A percentile compares a stretch with the other conserved stretches of the same genome.
Conservation (phyloP, 2,888 invertebrate genomes). For the Chalcis sispes region DNA sequence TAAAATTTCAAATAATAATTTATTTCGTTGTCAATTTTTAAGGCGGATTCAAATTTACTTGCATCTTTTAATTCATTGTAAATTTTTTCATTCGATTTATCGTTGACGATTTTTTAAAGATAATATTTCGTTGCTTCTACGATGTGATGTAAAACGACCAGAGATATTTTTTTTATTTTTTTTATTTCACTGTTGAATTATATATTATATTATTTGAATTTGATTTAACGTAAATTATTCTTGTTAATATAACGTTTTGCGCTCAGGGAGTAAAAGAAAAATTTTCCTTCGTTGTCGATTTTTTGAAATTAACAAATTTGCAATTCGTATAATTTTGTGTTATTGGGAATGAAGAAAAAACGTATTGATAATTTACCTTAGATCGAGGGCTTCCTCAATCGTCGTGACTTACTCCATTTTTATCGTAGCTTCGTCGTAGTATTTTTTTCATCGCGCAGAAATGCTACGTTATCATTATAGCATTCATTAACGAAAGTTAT, state of each 20-base stretch:
- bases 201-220: background rate
- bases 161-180: background rate
- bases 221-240: background rate
- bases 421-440: background rate
- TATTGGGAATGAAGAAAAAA: too few relatives aligned
- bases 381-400: background rate
- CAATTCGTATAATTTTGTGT: too few relatives aligned
- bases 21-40: background rate
- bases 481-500: slow-evolving; percentile 6
- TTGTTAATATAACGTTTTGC: background rate
- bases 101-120: background rate
- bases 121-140: slow-evolving; percentile 9
- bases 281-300: too few relatives aligned
- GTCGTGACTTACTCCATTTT: background rate
- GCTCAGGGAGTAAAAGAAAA: too few relatives aligned
- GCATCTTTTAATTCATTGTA: background rate
- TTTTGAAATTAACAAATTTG: too few relatives aligned
- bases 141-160: slow-evolving; percentile 1
- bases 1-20: background rate
- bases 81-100: background rate
- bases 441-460: background rate
- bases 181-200: background rate
- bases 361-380: too few relatives aligned
- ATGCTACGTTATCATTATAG: slow-evolving; percentile 12
- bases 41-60: background rate